These are phyloP conservation scores for Oedothorax gibbosus DNA, from an alignment of 1,140 invertebrate species.

Conservation along the genomic window DNA sequence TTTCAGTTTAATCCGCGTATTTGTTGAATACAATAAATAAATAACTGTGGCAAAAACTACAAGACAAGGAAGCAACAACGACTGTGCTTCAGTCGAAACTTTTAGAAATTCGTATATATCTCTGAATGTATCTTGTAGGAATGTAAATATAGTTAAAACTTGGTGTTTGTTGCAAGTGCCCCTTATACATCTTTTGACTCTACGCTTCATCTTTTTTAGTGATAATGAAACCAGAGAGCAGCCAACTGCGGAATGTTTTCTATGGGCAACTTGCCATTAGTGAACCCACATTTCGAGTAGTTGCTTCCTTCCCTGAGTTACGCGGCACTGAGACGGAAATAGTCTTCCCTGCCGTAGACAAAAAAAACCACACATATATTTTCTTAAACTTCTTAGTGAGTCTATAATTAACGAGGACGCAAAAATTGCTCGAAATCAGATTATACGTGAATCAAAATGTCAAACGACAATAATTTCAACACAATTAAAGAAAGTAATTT, in stretches of 20 bases:
- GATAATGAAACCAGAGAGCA: conserved; percentile 24
- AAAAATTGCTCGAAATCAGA: not conserved
- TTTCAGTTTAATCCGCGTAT: conserved; percentile 49
- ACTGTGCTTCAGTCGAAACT: not conserved
- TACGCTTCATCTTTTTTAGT: conserved; percentile 24
- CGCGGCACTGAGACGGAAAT: conserved; percentile 19
- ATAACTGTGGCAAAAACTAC: not conserved
- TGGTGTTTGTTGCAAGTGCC: conserved; percentile 14
- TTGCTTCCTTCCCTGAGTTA: not conserved
- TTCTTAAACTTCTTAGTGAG: not conserved
- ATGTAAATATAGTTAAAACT: conserved; percentile 26
- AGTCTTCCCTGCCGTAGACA: not conserved
- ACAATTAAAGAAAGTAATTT: not conserved
- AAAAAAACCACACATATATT: not conserved
- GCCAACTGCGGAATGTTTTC: not conserved
- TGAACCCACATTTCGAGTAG: not conserved
- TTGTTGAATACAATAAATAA: conserved; percentile 35
- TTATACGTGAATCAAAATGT: not conserved
- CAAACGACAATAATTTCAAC: not conserved
- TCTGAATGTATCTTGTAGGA: conserved; percentile 44
- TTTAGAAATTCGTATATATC: conserved; percentile 30
- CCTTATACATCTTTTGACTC: conserved; percentile 7
- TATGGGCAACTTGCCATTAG: conserved; percentile 26
- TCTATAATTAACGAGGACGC: not conserved
- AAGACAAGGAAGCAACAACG: not conserved